phyloP scores from a whole-genome alignment of 2,797 vertebrate species.

The Dermochelys coriacea region DNA sequence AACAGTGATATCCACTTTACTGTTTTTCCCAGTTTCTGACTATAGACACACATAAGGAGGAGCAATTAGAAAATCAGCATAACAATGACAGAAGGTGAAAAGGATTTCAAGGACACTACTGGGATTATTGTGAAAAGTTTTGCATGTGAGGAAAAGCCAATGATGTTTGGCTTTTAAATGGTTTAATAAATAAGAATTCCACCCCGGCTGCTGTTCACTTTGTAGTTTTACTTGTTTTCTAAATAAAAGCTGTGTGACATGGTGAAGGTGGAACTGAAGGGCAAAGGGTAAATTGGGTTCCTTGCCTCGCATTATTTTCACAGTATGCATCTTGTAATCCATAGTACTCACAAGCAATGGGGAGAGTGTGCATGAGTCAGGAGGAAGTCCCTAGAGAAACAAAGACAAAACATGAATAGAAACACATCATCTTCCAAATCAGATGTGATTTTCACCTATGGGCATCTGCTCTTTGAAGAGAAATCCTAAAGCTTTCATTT shows the following conservation, averaged over 20 bases:
- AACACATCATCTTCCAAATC: background rate
- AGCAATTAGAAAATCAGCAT: background rate
- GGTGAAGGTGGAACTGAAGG: background rate
- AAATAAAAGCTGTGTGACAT: background rate
- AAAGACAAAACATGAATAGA: background rate
- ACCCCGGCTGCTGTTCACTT: background rate
- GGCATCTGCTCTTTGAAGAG: conserved; percentile 18
- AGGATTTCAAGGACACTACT: background rate
- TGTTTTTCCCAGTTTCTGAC: background rate
- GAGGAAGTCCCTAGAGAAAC: background rate
- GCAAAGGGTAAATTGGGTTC: background rate
- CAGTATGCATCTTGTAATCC: background rate
- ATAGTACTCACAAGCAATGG: background rate
- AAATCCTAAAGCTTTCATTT: conserved; percentile 29
- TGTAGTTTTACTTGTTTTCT: background rate
- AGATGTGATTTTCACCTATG: background rate
- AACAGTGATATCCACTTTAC: background rate
- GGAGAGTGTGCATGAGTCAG: background rate
- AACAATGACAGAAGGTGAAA: background rate
- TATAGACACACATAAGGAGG: background rate
- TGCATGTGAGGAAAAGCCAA: background rate
- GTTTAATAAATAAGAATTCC: background rate
- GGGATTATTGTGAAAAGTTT: background rate
- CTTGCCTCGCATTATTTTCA: background rate
- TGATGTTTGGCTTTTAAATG: background rate